Evolutionary conservation across 2,888 invertebrate genomes (phyloP), one percentile per base, ranked within the genome.

Genomic region (Zaprionus bogoriensis): DNA sequence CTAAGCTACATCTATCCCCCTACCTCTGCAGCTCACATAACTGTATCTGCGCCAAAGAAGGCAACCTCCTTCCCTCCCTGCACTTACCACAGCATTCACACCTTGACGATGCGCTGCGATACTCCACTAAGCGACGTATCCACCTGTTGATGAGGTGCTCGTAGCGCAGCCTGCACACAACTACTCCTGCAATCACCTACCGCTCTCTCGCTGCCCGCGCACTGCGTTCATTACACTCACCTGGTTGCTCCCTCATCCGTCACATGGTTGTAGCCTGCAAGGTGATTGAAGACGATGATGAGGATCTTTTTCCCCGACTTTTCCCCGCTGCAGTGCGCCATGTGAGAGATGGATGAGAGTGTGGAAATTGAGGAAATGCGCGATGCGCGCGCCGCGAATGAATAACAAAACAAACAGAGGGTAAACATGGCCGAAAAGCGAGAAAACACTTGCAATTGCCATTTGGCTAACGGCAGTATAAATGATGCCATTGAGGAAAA

Each of bases 401-500:
- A 58, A 71, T 63, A 63, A 62, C 53, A 73, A 73, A 67, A 62
- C 48, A 54, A 59, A 74, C 53, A 74, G n/a, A 54, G 39, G 30
- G 55, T 62, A 57, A 60, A 53, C 45, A 50, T 57, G 51, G 46
- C 32, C 51, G 27, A 45, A 28, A 12, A 38, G 19, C 25, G 20
- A 17, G 1, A 42, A 20, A 30, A 14, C 17, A 17, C 36, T 36
- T 46, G 28, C 78, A 80, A 52, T 61, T 79, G 63, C 54, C 65
- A 73, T 77, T 84, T 87, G 74, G 71, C 85, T 74, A 74, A 84
- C 85, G 67, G 85, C 85, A 77, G 71, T 87, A 87, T 84, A 87
- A 84, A 81, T 81, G 80, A 81, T 67, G 68, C 78, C 67, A 55
- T 63, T 57, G 68, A 62, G 66, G 52, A 81, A 80, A 81, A 81